Evolutionary conservation across 1,140 invertebrate genomes (phyloP).

Genomic region (Tetramorium parvispinum): DNA sequence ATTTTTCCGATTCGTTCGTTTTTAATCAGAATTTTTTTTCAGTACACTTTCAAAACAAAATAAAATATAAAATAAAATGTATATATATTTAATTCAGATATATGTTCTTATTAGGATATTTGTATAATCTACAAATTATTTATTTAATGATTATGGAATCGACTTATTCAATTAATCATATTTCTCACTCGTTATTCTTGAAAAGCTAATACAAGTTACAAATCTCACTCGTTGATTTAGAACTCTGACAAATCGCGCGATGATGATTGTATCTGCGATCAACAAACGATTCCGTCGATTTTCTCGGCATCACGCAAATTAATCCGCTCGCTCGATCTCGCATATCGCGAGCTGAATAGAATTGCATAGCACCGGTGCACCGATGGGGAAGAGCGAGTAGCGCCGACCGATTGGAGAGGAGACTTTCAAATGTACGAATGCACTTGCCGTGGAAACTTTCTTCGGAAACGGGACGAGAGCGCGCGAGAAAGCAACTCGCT

Average conservation of each 20-base stretch:
- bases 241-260: background rate
- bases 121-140: background rate
- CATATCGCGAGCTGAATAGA: conserved; percentile 66
- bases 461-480: conserved; percentile 78
- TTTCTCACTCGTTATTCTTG: background rate
- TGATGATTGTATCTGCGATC: background rate
- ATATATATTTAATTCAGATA: background rate
- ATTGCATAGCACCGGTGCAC: conserved; percentile 55
- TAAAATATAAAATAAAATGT: background rate
- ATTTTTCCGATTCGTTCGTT: no score
- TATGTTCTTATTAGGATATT: background rate
- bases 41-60: background rate
- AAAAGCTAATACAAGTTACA: background rate
- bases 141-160: background rate
- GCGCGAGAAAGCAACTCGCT: conserved; percentile 80
- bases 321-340: conserved; percentile 12
- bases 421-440: conserved; percentile 83
- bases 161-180: background rate
- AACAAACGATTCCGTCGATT: background rate
- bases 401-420: conserved; percentile 40
- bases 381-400: conserved; percentile 6
- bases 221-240: background rate
- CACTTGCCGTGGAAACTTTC: conserved; percentile 83
- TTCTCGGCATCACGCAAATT: background rate
- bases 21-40: no score